Evolutionary conservation across 2,797 vertebrate genomes (phyloP).

Genomic region (Acanthurus tractus): DNA sequence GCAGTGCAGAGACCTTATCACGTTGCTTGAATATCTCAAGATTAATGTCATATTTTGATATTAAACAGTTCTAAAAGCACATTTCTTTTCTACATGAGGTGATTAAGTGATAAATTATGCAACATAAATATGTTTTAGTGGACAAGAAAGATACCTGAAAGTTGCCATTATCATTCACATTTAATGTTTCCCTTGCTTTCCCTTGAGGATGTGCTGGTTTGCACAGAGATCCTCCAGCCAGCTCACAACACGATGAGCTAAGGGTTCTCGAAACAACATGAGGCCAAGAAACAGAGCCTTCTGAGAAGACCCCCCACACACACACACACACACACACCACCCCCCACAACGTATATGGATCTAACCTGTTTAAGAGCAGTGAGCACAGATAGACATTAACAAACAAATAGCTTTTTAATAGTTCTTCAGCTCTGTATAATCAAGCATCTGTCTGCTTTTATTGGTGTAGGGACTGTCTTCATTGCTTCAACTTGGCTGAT

Average conservation of each 20-base stretch:
- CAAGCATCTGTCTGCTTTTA: not conserved
- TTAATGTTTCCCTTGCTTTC: constrained; percentile 25
- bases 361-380: not conserved
- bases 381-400: not conserved
- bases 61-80: not conserved
- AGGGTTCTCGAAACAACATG: constrained; percentile 76
- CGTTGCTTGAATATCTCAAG: not conserved
- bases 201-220: constrained; percentile 41
- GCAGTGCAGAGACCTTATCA: not conserved
- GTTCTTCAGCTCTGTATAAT: no score
- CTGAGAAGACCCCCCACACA: constrained; percentile 78
- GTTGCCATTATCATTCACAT: not conserved
- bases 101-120: not conserved
- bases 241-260: constrained; percentile 74
- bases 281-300: constrained; percentile 65
- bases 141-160: not conserved
- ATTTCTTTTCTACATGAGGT: not conserved
- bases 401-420: not conserved
- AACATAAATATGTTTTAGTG: not conserved
- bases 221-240: constrained; percentile 46
- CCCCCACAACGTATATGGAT: constrained; percentile 4
- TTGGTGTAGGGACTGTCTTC: not conserved
- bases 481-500: not conserved
- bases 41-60: not conserved
- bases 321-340: no score